Evolutionary conservation across 2,888 invertebrate genomes (phyloP).

Genomic region (Crossocerus cetratus): DNA sequence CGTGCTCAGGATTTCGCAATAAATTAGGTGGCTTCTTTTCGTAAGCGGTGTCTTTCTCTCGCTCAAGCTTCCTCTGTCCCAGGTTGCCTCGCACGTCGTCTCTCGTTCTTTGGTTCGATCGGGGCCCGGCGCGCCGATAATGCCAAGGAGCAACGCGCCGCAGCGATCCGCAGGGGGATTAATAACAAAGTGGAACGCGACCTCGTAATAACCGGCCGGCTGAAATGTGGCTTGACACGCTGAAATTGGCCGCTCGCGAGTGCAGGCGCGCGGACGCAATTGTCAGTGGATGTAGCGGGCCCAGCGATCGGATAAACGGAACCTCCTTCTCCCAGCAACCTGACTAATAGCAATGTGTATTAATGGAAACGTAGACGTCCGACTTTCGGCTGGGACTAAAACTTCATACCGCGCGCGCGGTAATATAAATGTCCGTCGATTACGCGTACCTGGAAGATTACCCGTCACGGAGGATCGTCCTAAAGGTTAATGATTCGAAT

Average conservation of each 20-base stretch:
- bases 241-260: slow-evolving; percentile 11
- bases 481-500: slow-evolving; percentile 66
- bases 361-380: slow-evolving; percentile 21
- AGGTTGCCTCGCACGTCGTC: slow-evolving; percentile 10
- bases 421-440: slow-evolving; percentile 28
- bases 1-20: too few species aligned
- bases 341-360: slow-evolving; percentile 13
- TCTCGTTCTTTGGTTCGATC: slow-evolving; percentile 1
- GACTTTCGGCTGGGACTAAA: slow-evolving; percentile 13
- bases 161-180: slow-evolving; percentile 23
- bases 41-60: too few species aligned
- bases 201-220: slow-evolving; percentile 31
- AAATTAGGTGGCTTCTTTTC: too few species aligned
- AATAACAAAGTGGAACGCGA: slow-evolving; percentile 46
- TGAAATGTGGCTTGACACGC: slow-evolving; percentile 19
- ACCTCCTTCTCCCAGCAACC: background rate
- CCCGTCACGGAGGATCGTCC: slow-evolving; percentile 37
- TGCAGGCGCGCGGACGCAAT: background rate
- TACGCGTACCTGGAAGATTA: slow-evolving; percentile 28
- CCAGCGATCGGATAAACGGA: background rate
- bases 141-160: background rate
- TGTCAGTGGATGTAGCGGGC: slow-evolving; percentile 9
- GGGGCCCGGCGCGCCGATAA: slow-evolving; percentile 20
- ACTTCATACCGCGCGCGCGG: background rate
- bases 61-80: too few species aligned